Evolutionary conservation across 2,113 vertebrate genomes (phyloP).

Genomic region (Opisthocomus hoazin): DNA sequence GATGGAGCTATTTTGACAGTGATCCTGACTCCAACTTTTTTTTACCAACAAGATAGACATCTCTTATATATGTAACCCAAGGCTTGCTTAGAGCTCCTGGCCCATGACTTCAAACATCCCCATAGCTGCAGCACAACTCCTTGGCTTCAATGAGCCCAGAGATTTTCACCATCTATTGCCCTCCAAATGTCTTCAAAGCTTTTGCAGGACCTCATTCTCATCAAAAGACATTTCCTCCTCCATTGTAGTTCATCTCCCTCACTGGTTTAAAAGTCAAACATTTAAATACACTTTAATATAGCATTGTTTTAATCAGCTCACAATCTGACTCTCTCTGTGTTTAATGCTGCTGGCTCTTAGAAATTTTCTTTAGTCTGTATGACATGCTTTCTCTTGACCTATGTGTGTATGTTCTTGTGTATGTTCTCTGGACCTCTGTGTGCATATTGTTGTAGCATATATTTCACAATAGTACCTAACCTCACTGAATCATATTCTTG

Average conservation of each 20-base stretch:
- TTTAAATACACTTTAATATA: background rate
- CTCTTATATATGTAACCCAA: background rate
- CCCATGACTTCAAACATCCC: background rate
- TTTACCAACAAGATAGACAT: background rate
- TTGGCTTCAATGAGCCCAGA: background rate
- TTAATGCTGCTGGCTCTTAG: background rate
- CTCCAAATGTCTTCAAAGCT: background rate
- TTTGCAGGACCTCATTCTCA: background rate
- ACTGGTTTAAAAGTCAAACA: background rate
- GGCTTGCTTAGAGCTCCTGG: background rate
- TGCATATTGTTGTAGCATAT: background rate
- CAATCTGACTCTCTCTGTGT: background rate
- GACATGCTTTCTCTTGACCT: background rate
- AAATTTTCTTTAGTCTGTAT: background rate
- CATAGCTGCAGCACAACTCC: background rate
- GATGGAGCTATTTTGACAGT: background rate
- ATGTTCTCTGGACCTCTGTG: background rate
- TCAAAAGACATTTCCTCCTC: background rate
- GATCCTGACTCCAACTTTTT: background rate
- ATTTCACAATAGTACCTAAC: background rate
- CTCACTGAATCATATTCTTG: background rate
- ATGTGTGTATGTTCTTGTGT: background rate
- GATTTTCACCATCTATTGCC: background rate
- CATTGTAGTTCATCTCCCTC: background rate
- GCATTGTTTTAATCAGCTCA: background rate